A percentile compares a stretch with the other conserved stretches of the same genome.
These are phyloP conservation scores for Drosophila orosa DNA, from an alignment of 1,140 invertebrate genomes.

Conservation along the genomic window DNA sequence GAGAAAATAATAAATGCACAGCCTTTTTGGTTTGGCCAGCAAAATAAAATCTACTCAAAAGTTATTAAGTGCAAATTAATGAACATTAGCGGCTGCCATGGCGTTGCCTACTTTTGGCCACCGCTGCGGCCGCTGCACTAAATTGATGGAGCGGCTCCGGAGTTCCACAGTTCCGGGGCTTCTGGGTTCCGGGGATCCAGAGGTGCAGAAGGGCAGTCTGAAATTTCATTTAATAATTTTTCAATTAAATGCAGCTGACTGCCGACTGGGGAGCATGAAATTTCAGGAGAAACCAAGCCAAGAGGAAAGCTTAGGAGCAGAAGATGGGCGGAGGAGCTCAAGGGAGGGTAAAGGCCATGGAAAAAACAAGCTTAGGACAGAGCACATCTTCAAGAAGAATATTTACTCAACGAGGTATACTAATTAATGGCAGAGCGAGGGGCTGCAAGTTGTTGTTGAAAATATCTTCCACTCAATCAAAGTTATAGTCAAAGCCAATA, in stretches of 20 bases:
- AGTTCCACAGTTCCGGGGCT: conserved; percentile 4
- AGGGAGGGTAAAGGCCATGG: background rate
- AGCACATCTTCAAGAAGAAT: conserved; percentile 14
- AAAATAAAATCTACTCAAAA: conserved; percentile 77
- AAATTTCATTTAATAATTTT: conserved; percentile 82
- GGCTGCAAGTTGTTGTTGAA: background rate
- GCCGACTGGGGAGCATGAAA: conserved; percentile 42
- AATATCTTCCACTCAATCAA: conserved; percentile 2
- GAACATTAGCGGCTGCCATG: conserved; percentile 72
- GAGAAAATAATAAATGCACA: conserved; percentile 25
- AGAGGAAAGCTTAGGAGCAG: conserved; percentile 21
- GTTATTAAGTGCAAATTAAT: conserved; percentile 82
- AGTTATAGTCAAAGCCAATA: background rate
- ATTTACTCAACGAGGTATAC: conserved; percentile 8
- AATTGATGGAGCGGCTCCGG: conserved; percentile 31
- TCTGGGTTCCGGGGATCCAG: background rate
- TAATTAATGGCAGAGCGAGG: conserved; percentile 14
- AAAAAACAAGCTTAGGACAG: conserved; percentile 20
- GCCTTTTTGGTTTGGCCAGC: conserved; percentile 36
- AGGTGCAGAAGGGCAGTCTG: conserved; percentile 26
- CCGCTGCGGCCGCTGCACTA: conserved; percentile 50
- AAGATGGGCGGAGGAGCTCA: background rate
- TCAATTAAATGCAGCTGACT: conserved; percentile 77
- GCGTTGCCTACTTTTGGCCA: conserved; percentile 65
- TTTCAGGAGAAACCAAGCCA: conserved; percentile 23